Conservation (phyloP, 37 sponge, comb jelly and placozoan genomes). For the Tethya wilhelma region DNA sequence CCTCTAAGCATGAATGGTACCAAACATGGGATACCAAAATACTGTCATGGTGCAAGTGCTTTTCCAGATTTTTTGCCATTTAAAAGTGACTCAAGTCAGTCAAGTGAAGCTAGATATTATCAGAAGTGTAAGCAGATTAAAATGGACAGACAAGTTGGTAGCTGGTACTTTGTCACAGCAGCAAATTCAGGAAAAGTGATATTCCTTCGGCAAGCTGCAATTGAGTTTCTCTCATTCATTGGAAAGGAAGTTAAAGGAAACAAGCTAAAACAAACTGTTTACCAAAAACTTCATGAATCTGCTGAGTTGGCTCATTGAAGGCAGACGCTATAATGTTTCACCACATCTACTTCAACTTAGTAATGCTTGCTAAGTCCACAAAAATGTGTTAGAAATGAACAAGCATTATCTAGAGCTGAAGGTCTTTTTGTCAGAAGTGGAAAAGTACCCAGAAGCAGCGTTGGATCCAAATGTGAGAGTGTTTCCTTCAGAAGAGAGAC, state of each 20-base stretch:
- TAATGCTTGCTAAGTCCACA: slow-evolving; percentile 46
- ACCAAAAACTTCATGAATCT: slow-evolving; percentile 18
- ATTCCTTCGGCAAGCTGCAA: slow-evolving; percentile 40
- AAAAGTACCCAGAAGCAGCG: slow-evolving; percentile 15
- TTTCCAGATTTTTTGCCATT: slow-evolving; percentile 56
- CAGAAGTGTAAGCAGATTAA: slow-evolving; percentile 11
- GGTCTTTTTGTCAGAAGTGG: slow-evolving; percentile 24
- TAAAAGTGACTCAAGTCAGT: background rate
- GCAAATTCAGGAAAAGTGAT: slow-evolving; percentile 40
- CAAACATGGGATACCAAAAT: slow-evolving; percentile 33
- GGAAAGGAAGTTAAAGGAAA: slow-evolving; percentile 30
- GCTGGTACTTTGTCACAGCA: slow-evolving; percentile 53
- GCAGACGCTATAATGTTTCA: slow-evolving; percentile 41
- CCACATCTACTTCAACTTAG: slow-evolving; percentile 32
- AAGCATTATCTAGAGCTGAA: slow-evolving; percentile 32
- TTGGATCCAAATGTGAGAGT: slow-evolving; percentile 21
- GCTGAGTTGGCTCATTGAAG: slow-evolving; percentile 7
- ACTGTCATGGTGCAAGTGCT: slow-evolving; percentile 30
- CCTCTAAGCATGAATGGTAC: slow-evolving; percentile 17
- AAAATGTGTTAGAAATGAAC: slow-evolving; percentile 34
- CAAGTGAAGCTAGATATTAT: slow-evolving; percentile 25
- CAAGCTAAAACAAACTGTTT: slow-evolving; percentile 26
- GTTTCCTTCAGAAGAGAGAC: slow-evolving; percentile 28
- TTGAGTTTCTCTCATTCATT: slow-evolving; percentile 20
- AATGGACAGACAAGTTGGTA: slow-evolving; percentile 45